Conservation (phyloP, 2,888 invertebrate genomes). For the Drosophila recens region DNA sequence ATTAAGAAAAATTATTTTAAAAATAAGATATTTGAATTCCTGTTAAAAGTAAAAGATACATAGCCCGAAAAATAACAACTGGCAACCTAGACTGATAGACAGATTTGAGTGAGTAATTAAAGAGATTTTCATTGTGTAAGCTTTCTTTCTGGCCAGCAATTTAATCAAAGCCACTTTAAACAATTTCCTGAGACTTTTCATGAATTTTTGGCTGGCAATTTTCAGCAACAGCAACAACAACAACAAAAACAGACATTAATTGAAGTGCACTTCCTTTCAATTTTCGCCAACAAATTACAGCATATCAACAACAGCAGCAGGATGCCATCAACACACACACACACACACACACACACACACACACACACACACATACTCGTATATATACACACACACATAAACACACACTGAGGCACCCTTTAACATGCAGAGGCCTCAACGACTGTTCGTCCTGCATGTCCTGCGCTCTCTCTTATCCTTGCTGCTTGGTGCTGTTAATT, state of each 20-base stretch:
- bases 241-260: slow-evolving; percentile 53
- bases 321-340: slow-evolving; percentile 10
- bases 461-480: slow-evolving; percentile 20
- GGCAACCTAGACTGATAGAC: neutral
- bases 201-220: slow-evolving; percentile 17
- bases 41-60: neutral
- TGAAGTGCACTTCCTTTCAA: slow-evolving; percentile 80
- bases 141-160: neutral
- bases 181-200: slow-evolving; percentile 5
- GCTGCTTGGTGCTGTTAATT: slow-evolving; percentile 65
- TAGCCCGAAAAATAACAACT: neutral
- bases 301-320: slow-evolving; percentile 61
- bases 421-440: slow-evolving; percentile 19
- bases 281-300: slow-evolving; percentile 72
- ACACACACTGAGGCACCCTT: neutral
- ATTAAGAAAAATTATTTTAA: no score
- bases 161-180: slow-evolving; percentile 13
- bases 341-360: slow-evolving; percentile 2
- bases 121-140: neutral
- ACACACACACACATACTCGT: slow-evolving; percentile 1
- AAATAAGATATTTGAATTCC: neutral
- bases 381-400: slow-evolving; percentile 3
- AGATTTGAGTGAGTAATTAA: neutral
- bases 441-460: slow-evolving; percentile 22
- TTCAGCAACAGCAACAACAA: slow-evolving; percentile 17